Evolutionary conservation across 2,113 vertebrate species (phyloP).

Genomic region (Natator depressus): DNA sequence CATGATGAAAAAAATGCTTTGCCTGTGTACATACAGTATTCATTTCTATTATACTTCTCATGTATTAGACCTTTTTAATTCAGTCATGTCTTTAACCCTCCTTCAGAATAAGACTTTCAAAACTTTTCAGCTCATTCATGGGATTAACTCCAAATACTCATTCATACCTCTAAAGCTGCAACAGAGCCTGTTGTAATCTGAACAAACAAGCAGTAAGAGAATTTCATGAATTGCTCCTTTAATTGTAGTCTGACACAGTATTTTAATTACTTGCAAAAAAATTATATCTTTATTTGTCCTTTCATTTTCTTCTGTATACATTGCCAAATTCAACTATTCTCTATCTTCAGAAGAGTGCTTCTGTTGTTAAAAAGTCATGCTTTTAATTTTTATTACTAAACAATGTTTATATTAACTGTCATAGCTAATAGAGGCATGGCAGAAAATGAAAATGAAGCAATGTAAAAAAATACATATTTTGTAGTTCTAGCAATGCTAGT

Average conservation of each 20-base stretch:
- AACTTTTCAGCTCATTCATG: not conserved
- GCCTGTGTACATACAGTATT: not conserved
- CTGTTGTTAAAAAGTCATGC: not conserved
- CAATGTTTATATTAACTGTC: not conserved
- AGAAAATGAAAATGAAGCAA: not conserved
- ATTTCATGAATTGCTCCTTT: not conserved
- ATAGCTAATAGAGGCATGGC: rapidly evolving
- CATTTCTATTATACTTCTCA: not conserved
- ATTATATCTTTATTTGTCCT: not conserved
- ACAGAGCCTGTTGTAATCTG: not conserved
- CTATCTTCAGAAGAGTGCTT: not conserved
- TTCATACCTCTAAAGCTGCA: not conserved
- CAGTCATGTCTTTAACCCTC: not conserved
- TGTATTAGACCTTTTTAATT: not conserved
- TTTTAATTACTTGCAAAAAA: not conserved
- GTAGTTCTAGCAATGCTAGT: not conserved
- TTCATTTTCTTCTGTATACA: not conserved
- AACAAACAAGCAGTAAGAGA: not conserved
- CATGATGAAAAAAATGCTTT: rapidly evolving
- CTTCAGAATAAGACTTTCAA: not conserved
- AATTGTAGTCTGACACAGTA: not conserved
- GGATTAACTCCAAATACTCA: not conserved
- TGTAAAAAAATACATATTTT: rapidly evolving
- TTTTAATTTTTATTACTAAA: rapidly evolving
- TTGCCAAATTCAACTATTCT: not conserved